Evolutionary conservation across 2,888 invertebrate species (phyloP).

Genomic region (Ophioninae sp.): DNA sequence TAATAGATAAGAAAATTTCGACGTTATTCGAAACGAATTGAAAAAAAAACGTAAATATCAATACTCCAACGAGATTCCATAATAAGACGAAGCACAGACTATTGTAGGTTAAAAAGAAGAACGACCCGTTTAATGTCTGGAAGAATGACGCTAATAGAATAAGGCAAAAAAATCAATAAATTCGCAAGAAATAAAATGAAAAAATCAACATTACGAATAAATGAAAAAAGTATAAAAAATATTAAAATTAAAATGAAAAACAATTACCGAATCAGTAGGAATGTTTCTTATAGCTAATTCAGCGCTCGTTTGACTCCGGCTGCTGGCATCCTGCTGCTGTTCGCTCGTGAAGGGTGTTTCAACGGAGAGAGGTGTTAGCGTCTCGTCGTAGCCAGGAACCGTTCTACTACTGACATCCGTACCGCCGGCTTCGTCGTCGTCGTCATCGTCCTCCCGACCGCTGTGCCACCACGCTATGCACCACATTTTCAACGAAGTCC

Average conservation of each 20-base stretch:
- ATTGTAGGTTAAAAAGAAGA: too few relatives aligned
- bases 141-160: too few relatives aligned
- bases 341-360: conserved; percentile 92
- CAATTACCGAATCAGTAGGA: conserved; percentile 70
- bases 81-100: too few relatives aligned
- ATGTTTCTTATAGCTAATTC: conserved; percentile 76
- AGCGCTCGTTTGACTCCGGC: conserved; percentile 56
- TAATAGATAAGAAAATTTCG: too few relatives aligned
- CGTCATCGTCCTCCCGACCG: conserved; percentile 91
- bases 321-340: conserved; percentile 82
- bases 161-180: too few relatives aligned
- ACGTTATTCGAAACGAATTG: too few relatives aligned
- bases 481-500: conserved; percentile 87
- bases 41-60: too few relatives aligned
- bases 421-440: conserved; percentile 87
- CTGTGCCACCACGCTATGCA: conserved; percentile 91
- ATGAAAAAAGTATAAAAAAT: background rate
- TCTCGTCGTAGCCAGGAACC: conserved; percentile 85
- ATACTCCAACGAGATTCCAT: too few relatives aligned
- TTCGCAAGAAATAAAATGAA: too few relatives aligned
- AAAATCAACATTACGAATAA: too few relatives aligned
- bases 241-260: background rate
- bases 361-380: conserved; percentile 88
- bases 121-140: too few relatives aligned
- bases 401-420: conserved; percentile 84